Base-by-base conservation (phyloP, 2,113 vertebrate species). In the Eclectus roratus region DNA sequence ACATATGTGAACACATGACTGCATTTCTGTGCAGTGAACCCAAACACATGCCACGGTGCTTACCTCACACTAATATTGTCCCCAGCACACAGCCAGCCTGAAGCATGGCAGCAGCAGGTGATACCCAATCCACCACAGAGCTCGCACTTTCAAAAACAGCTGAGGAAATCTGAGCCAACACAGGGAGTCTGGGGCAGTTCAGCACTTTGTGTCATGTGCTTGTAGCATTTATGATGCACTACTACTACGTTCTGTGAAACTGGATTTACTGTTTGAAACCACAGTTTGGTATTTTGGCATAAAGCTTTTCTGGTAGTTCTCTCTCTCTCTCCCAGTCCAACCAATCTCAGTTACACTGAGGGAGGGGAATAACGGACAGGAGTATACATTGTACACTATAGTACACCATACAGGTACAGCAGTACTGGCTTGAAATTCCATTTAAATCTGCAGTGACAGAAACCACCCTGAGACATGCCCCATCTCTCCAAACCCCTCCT, bases 301-400 rank as follows among this genome's bases (percentile, higher is more conserved):
- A 37, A 76, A 55, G 28, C 10, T 20, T 4, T 41, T 68, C 55
- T 53, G 7, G 58, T 65, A 52, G 78, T 47, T 73, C 4, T 35
- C 17, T 7, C 11, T 56, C 15, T 65, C 44, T 55, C 25, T 20
- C 17, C 17, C 41, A 35, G 44, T 29, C 29, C 16, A 73, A 28
- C 46, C 31, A 46, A 33, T 68, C 15, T 73, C 39, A 46, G 19
- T 49, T 61, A 37, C 24, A 44, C 21, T 2, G 39, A 53, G 13
- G 10, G 27, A 78, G 3, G 6, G 6, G 15, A 61, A 66, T 73
- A 41, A 27, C 1, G 19, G 41, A 52, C 41, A 69, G 15, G 24
- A 71, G 5, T 3, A 3, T n/a, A 85, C 1, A 0, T 12, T 55
- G 21, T 28, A 80, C 11, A 4, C 20, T 53, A 11, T 1, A 43